These are phyloP conservation scores for Grallaria varia DNA, from an alignment of 2,113 vertebrate species.

Conservation along the genomic window DNA sequence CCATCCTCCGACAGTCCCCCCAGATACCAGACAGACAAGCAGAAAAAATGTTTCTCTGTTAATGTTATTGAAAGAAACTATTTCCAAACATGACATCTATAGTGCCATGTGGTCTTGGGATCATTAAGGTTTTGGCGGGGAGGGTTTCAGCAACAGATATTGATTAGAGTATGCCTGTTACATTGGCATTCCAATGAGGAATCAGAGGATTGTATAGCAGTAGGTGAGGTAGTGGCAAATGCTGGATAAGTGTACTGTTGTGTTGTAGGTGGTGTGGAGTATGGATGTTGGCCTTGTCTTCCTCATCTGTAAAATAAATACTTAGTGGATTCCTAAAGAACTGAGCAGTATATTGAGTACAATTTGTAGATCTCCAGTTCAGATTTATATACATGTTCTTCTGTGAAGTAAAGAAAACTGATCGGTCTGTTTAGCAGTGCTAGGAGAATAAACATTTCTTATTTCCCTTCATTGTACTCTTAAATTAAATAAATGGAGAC, in stretches of 20 bases:
- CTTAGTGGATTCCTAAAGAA: not conserved
- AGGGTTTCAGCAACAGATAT: not conserved
- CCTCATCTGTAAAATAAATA: not conserved
- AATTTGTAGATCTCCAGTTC: not conserved
- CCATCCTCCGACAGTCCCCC: fast-evolving
- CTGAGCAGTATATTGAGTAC: not conserved
- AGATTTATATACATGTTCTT: not conserved
- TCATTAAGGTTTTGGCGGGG: not conserved
- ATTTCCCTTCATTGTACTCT: not conserved
- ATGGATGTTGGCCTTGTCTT: not conserved
- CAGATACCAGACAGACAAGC: not conserved
- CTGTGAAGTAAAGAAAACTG: not conserved
- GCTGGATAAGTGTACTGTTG: not conserved
- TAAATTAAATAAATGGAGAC: not conserved
- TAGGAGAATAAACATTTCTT: not conserved
- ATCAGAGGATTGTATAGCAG: not conserved
- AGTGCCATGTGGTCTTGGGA: not conserved
- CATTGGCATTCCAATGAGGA: not conserved
- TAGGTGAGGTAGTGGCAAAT: not conserved
- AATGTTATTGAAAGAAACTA: not conserved
- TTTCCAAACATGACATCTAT: not conserved
- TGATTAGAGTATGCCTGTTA: not conserved
- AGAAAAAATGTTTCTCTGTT: not conserved
- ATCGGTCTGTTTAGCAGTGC: not conserved
- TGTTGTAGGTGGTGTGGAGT: not conserved